These are phyloP conservation scores for Ceramica pisi DNA, from an alignment of 2,888 invertebrate species.

Conservation along the genomic window DNA sequence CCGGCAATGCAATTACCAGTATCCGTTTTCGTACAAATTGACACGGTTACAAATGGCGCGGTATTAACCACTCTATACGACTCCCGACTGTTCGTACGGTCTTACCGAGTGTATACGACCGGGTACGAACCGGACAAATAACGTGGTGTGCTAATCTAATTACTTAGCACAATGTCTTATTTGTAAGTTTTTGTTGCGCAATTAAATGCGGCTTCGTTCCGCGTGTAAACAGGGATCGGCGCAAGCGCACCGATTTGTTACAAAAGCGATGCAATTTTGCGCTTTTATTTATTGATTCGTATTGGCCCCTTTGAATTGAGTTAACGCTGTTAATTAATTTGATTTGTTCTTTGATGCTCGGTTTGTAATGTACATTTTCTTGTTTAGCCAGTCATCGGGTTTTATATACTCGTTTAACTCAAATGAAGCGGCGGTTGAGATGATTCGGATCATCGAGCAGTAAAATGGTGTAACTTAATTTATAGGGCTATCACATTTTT, in stretches of 20 bases:
- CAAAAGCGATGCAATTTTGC: conserved; percentile 66
- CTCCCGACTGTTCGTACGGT: conserved; percentile 55
- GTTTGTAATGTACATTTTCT: conserved; percentile 39
- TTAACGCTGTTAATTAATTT: conserved; percentile 65
- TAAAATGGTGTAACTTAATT: neutral
- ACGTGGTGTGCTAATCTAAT: conserved; percentile 88
- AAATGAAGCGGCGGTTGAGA: conserved; percentile 33
- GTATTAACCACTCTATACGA: conserved; percentile 77
- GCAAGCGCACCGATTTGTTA: conserved; percentile 76
- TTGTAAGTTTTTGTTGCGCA: conserved; percentile 86
- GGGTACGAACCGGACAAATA: conserved; percentile 72
- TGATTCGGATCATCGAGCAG: conserved; percentile 31
- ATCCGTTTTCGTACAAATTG: conserved; percentile 76
- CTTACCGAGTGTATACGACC: conserved; percentile 35
- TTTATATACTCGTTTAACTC: conserved; percentile 34
- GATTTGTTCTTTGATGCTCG: conserved; percentile 46
- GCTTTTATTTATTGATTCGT: conserved; percentile 69
- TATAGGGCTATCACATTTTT: neutral
- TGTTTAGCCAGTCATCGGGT: conserved; percentile 29
- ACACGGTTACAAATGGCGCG: conserved; percentile 72
- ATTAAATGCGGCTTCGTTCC: conserved; percentile 81
- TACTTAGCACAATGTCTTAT: conserved; percentile 89
- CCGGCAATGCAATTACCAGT: conserved; percentile 73
- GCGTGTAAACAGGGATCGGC: conserved; percentile 79
- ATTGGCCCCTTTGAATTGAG: conserved; percentile 51